These are phyloP conservation scores for Panthera uncia DNA, from an alignment of 2,113 vertebrate species.

Conservation along the genomic window DNA sequence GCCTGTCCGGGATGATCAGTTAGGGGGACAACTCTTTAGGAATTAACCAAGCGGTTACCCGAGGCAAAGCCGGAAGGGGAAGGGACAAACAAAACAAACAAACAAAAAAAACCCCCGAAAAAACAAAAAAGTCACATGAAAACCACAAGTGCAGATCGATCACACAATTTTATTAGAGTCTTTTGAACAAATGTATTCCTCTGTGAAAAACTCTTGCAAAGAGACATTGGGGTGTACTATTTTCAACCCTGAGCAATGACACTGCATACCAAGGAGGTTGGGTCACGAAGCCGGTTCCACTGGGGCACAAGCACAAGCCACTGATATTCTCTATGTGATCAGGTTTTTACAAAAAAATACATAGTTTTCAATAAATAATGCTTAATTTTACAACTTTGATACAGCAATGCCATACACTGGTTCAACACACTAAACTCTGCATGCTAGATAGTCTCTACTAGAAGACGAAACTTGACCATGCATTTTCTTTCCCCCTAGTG, in stretches of 20 bases:
- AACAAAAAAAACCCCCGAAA: no score
- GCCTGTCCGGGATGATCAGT: not conserved
- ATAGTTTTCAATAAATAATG: constrained; percentile 93
- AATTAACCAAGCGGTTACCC: no score
- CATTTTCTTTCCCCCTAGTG: constrained; percentile 87
- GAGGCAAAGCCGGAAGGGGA: no score
- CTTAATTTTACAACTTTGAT: constrained; percentile 92
- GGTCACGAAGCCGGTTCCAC: constrained; percentile 86
- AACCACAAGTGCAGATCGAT: constrained; percentile 85
- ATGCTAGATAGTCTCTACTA: constrained; percentile 89
- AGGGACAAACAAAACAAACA: no score
- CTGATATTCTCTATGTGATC: constrained; percentile 89
- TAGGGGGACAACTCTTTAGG: constrained; percentile 46
- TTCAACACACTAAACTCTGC: constrained; percentile 89
- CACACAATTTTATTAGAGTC: constrained; percentile 88
- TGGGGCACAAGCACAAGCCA: constrained; percentile 87
- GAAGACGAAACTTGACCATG: constrained; percentile 88
- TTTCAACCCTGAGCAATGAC: constrained; percentile 90
- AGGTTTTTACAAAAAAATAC: constrained; percentile 92
- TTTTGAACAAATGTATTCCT: constrained; percentile 87
- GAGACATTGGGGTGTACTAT: constrained; percentile 87
- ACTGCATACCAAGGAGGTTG: constrained; percentile 88
- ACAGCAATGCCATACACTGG: constrained; percentile 90
- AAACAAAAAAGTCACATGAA: constrained; percentile 82
- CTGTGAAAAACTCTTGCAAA: constrained; percentile 87